Evolutionary conservation across 2,888 invertebrate genomes (phyloP).

Genomic region (Tipula vernalis): DNA sequence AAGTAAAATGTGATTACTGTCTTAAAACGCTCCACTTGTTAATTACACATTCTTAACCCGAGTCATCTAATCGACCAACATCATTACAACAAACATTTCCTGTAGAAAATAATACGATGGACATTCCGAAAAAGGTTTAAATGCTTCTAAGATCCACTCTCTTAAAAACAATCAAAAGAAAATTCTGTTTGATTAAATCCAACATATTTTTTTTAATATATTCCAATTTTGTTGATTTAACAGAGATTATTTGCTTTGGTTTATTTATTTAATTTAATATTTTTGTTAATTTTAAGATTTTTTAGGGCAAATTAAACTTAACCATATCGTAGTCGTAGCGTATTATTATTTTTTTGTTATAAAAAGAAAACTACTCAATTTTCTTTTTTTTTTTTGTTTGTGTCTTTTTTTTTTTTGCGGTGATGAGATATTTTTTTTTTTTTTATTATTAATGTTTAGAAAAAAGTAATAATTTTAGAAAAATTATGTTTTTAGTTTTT

Average conservation of each 20-base stretch:
- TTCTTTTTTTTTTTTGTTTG: background rate
- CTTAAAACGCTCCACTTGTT: background rate
- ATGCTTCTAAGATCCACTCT: background rate
- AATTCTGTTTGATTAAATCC: background rate
- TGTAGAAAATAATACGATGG: background rate
- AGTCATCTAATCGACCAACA: background rate
- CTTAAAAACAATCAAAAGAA: background rate
- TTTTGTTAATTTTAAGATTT: background rate
- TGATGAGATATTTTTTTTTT: background rate
- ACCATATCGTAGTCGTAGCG: background rate
- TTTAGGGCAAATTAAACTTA: background rate
- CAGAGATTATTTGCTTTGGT: background rate
- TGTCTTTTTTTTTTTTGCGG: background rate
- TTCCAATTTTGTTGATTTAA: background rate
- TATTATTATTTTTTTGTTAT: background rate
- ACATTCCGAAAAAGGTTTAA: background rate
- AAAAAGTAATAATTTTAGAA: background rate
- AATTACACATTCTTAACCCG: background rate
- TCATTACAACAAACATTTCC: background rate
- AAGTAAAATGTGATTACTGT: background rate
- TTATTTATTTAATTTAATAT: background rate
- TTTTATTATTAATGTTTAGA: background rate
- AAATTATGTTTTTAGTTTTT: background rate
- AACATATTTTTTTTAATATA: background rate
- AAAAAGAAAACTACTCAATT: background rate